Base-by-base conservation (phyloP, 1,140 invertebrate species). In the Philopotamus ludificatus region DNA sequence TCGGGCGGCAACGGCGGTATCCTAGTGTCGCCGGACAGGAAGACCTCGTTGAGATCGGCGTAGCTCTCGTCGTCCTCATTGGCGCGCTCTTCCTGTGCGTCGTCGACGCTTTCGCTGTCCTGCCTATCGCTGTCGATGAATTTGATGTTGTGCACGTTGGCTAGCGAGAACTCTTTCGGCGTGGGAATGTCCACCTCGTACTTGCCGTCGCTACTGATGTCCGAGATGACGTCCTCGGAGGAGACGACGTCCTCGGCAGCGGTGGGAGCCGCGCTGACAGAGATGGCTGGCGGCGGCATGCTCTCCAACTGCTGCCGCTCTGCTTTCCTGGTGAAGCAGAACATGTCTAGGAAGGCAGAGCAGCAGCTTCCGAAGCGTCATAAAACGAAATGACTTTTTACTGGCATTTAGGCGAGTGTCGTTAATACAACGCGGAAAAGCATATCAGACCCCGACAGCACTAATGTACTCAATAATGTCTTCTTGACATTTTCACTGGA, bases 41-140 rank as follows among this genome's bases (percentile, higher is more conserved):
- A 63, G 2, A 55, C 16, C 57, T 74, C 67, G 44, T 71, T 1
- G 57, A 50, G 3, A 51, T 69, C 8, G 74, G 76, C 8, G 78
- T 28, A 23, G 75, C 77, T 0, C 76, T 75, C 4, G 77, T 78
- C 49, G 76, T 21, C 50, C 16, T 39, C 63, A 16, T 28, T 79
- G 44, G 75, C 78, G 3, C 77, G 74, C 74, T 54, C 79, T 53
- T 79, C 76, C 61, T 73, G 78, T 4, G 65, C 42, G 1, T 65
- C 63, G 0, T 72, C 44, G 18, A 15, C 18, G 44, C 45, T 51
- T 8, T 67, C 68, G 2, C 44, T 47, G 34, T 66, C 67, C 12
- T 70, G 64, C 59, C 47, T 67, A 41, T 63, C 70, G 58, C 66
- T 71, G 53, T 70, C 67, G n/a, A 69, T 66, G 23, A 63, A 71